These are phyloP conservation scores for Rhimphoctona megacephalus DNA, from an alignment of 2,888 invertebrate species.

Conservation along the genomic window DNA sequence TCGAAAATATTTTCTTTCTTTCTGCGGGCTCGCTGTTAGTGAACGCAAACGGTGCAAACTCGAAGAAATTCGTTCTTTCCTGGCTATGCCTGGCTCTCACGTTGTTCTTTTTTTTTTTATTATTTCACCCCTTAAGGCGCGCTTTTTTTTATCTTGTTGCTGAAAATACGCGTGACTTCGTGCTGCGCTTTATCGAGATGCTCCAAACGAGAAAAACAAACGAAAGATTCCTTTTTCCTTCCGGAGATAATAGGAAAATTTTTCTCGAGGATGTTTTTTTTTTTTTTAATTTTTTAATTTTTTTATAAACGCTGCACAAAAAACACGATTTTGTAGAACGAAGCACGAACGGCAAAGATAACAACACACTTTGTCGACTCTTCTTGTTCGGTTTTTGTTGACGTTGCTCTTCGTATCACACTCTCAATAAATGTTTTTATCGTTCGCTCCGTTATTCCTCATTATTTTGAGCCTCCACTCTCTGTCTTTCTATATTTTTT, in stretches of 20 bases:
- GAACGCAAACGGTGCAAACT: not conserved
- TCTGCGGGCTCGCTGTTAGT: not conserved
- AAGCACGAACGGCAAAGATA: not conserved
- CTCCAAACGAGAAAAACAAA: not conserved
- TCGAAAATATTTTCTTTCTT: not conserved
- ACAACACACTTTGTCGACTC: not conserved
- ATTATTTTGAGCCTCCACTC: slow-evolving; percentile 5
- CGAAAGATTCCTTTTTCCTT: not conserved
- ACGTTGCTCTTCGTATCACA: slow-evolving; percentile 1
- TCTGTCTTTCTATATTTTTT: slow-evolving; percentile 6
- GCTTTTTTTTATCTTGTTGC: not conserved
- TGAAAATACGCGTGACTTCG: not conserved
- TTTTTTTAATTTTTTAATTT: not conserved
- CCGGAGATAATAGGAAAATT: not conserved
- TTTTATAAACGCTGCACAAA: not conserved
- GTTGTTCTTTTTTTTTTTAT: not conserved
- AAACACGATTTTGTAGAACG: not conserved
- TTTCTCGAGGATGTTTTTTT: not conserved
- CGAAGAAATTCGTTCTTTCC: not conserved
- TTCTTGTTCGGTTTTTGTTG: not conserved
- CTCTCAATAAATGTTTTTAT: slow-evolving; percentile 4
- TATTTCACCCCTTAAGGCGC: not conserved
- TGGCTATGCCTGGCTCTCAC: not conserved
- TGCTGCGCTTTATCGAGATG: not conserved
- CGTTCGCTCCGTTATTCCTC: slow-evolving; percentile 3